These are phyloP conservation scores for Notamacropus eugenii DNA, from an alignment of 2,797 vertebrate genomes.

Conservation along the genomic window DNA sequence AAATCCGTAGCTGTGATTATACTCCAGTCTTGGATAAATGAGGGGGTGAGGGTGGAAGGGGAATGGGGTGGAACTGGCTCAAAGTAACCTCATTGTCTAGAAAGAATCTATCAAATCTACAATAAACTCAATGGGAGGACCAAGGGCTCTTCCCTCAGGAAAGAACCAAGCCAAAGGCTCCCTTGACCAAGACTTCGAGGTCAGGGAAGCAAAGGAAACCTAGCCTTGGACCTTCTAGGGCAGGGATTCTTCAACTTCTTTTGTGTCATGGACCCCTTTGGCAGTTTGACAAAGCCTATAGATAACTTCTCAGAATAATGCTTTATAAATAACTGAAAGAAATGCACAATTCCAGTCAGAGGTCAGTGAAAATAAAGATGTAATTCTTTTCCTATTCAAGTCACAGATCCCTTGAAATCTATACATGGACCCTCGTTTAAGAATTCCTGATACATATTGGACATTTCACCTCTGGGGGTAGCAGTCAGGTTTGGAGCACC, in stretches of 20 bases:
- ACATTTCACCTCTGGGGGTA: not conserved
- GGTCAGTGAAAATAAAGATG: not conserved
- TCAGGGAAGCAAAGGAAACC: constrained; percentile 21
- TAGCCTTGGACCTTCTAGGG: not conserved
- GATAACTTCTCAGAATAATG: not conserved
- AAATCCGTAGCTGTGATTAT: no score
- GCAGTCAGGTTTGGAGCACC: not conserved
- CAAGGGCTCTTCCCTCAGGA: not conserved
- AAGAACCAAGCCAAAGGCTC: not conserved
- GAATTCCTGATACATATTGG: not conserved
- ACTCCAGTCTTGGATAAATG: not conserved
- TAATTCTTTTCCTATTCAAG: not conserved
- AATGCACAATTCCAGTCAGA: not conserved
- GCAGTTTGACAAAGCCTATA: not conserved
- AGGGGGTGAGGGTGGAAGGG: not conserved
- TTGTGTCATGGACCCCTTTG: not conserved
- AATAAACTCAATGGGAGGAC: not conserved
- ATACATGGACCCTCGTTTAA: not conserved
- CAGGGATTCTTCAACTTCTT: not conserved
- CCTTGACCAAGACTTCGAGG: not conserved
- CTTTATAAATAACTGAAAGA: not conserved
- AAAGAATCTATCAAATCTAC: not conserved
- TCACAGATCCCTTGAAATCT: not conserved
- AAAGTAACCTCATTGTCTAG: not conserved
- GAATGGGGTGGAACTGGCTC: not conserved